Evolutionary conservation across 1,140 invertebrate genomes (phyloP).

Genomic region (Drosophila subobscura): DNA sequence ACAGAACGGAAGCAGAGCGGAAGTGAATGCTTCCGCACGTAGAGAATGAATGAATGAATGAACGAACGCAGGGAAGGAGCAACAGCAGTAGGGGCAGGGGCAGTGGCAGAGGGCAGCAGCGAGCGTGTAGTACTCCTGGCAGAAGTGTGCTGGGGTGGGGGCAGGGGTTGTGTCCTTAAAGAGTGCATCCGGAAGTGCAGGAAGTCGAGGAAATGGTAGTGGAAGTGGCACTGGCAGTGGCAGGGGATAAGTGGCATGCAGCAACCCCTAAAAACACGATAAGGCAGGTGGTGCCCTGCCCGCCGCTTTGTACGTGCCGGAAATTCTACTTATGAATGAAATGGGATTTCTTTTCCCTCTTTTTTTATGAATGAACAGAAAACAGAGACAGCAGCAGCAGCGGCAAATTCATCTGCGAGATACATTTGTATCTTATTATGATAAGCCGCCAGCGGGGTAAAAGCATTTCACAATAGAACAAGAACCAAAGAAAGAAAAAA

Average conservation of each 20-base stretch:
- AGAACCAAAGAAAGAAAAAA: constrained; percentile 1
- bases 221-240: background rate
- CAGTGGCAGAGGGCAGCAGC: constrained; percentile 5
- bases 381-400: too few species aligned
- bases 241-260: background rate
- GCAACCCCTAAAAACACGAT: constrained; percentile 28
- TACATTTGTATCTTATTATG: constrained; percentile 57
- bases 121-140: constrained; percentile 28
- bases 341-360: background rate
- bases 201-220: constrained; percentile 22
- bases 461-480: constrained; percentile 48
- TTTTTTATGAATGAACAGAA: constrained; percentile 34
- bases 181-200: constrained; percentile 43
- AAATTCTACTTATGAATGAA: constrained; percentile 49
- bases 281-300: constrained; percentile 39
- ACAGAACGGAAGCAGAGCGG: constrained; percentile 66
- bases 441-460: constrained; percentile 32
- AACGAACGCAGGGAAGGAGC: background rate
- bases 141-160: constrained; percentile 40
- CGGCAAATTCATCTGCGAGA: constrained; percentile 19
- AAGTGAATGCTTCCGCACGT: constrained; percentile 79
- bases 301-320: constrained; percentile 19
- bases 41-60: constrained; percentile 43
- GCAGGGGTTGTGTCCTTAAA: background rate
- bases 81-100: too few species aligned